Evolutionary conservation across 2,113 vertebrate genomes (phyloP).

Genomic region (Merops nubicus): DNA sequence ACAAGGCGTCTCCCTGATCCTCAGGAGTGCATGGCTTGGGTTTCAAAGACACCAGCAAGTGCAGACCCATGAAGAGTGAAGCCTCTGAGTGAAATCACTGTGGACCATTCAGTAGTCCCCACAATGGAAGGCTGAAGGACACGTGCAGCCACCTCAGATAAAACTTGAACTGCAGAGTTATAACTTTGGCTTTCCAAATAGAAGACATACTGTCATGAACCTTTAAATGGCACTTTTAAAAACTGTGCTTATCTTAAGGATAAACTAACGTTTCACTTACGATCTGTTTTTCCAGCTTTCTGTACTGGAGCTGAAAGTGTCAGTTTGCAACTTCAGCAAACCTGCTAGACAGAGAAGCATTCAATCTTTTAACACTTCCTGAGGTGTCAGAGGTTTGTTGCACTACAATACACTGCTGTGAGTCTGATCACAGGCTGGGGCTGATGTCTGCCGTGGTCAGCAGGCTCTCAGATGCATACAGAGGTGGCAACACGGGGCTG

Average conservation of each 20-base stretch:
- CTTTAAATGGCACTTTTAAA: background rate
- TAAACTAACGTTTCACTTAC: background rate
- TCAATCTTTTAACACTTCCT: background rate
- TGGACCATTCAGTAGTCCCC: background rate
- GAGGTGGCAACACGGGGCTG: background rate
- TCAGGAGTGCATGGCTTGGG: background rate
- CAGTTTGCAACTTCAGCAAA: background rate
- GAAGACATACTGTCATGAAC: background rate
- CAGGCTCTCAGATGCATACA: background rate
- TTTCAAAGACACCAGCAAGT: background rate
- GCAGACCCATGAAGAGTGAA: no score
- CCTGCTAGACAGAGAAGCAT: background rate
- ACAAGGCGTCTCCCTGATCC: no score
- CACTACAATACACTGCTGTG: background rate
- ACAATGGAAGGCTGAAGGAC: background rate
- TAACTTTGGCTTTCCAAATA: background rate
- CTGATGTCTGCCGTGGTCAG: accelerated
- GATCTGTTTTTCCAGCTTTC: background rate
- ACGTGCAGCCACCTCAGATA: background rate
- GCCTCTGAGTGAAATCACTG: background rate
- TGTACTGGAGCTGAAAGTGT: background rate
- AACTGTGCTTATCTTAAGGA: background rate
- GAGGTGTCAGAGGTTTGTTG: background rate
- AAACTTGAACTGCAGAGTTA: background rate
- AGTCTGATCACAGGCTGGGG: background rate